Conservation (phyloP, 92 coral and sea anemone species). For the Parazoanthus swiftii region DNA sequence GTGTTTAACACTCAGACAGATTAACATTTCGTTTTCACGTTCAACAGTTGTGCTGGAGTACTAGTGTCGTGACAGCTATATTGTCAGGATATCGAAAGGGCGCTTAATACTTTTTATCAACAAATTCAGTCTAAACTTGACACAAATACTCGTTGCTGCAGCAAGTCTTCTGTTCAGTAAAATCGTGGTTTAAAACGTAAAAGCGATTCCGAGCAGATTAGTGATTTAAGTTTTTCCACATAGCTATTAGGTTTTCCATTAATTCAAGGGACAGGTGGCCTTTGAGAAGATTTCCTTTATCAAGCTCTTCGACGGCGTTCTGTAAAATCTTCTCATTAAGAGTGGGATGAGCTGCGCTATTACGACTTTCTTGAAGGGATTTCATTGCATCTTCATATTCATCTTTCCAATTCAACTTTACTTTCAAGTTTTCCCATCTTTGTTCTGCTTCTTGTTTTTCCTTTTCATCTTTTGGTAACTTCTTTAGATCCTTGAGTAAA, state of each 20-base stretch:
- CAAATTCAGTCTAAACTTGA: no score
- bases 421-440: conserved; percentile 46
- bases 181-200: no score
- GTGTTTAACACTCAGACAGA: no score
- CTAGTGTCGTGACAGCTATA: no score
- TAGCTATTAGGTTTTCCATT: conserved; percentile 21
- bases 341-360: conserved; percentile 40
- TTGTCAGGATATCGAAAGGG: no score
- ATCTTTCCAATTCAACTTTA: conserved; percentile 39
- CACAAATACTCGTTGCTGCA: no score
- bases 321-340: neutral
- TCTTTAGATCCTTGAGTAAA: conserved; percentile 44
- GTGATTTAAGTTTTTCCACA: conserved; percentile 39
- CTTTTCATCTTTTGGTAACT: conserved; percentile 37
- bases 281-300: conserved; percentile 28
- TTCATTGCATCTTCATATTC: conserved; percentile 45
- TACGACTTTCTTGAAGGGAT: conserved; percentile 46
- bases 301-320: conserved; percentile 15
- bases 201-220: no score
- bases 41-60: no score
- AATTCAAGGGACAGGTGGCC: conserved; percentile 49
- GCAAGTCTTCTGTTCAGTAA: no score
- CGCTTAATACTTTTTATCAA: no score
- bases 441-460: conserved; percentile 39
- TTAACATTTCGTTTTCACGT: no score